Evolutionary conservation across 2,113 vertebrate genomes (phyloP).

Genomic region (Pelvicachromis taeniatus): DNA sequence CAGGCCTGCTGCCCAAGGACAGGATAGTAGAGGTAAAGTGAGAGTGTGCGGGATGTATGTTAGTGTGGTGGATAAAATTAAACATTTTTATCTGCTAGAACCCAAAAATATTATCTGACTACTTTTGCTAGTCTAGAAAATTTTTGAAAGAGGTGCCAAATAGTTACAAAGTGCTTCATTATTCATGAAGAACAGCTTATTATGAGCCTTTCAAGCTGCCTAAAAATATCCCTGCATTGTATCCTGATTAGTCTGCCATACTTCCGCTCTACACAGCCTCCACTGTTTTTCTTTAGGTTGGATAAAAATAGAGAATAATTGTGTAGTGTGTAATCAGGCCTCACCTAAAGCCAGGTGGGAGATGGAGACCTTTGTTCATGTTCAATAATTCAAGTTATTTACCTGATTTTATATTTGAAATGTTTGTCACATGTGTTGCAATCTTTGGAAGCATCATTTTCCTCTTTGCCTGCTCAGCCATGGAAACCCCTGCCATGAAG

Average conservation of each 20-base stretch:
- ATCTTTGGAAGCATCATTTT: neutral
- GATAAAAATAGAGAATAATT: conserved; percentile 28
- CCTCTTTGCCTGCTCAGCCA: neutral
- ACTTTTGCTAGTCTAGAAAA: neutral
- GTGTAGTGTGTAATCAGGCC: neutral
- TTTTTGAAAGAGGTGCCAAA: neutral
- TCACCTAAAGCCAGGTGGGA: neutral
- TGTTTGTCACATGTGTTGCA: neutral
- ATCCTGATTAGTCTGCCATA: conserved; percentile 23
- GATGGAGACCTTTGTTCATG: neutral
- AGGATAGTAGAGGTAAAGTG: conserved; percentile 86
- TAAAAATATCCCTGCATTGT: neutral
- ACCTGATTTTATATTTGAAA: neutral
- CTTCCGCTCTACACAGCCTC: neutral
- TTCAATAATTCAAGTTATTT: neutral
- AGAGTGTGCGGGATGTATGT: neutral
- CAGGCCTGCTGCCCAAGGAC: conserved; percentile 86
- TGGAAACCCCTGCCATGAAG: neutral
- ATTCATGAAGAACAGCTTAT: neutral
- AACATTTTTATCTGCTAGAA: neutral
- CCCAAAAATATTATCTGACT: neutral
- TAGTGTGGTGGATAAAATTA: neutral
- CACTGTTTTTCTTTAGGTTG: neutral
- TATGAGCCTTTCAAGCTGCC: neutral
- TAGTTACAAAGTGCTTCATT: neutral